Evolutionary conservation across 53 echinoderm and acorn worm species (phyloP).

Genomic region (Stichopus horrens): DNA sequence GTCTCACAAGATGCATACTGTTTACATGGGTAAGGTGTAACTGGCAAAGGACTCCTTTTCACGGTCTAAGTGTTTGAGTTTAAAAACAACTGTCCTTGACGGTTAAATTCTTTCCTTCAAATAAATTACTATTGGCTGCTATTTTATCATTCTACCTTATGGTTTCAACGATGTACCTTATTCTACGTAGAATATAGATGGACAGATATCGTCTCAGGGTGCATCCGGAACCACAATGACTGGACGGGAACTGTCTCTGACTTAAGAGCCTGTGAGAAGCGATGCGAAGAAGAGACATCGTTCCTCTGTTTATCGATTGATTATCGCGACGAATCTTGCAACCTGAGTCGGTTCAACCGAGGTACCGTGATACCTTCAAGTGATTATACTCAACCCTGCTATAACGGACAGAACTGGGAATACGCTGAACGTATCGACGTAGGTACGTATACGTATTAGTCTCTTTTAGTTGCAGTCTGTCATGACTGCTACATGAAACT

Average conservation of each 20-base stretch:
- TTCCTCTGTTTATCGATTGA: constrained; percentile 7
- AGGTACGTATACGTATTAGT: neutral
- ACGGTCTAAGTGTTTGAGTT: no score
- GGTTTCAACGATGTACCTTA: no score
- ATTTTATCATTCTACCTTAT: no score
- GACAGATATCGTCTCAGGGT: neutral
- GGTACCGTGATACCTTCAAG: neutral
- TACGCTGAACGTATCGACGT: constrained; percentile 3
- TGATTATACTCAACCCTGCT: constrained; percentile 16
- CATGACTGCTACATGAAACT: no score
- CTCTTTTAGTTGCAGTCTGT: no score
- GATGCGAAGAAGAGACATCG: neutral
- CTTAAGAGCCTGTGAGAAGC: neutral
- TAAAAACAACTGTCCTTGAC: no score
- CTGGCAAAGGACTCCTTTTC: no score
- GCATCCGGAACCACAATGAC: neutral
- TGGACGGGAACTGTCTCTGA: neutral
- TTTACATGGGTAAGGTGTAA: no score
- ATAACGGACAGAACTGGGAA: neutral
- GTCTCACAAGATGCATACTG: no score
- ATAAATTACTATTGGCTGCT: no score
- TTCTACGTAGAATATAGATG: neutral
- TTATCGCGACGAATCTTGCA: neutral
- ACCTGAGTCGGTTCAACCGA: constrained; percentile 2
- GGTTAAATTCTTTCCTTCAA: no score